Conservation (phyloP, 2,797 vertebrate genomes). For the Falco peregrinus region DNA sequence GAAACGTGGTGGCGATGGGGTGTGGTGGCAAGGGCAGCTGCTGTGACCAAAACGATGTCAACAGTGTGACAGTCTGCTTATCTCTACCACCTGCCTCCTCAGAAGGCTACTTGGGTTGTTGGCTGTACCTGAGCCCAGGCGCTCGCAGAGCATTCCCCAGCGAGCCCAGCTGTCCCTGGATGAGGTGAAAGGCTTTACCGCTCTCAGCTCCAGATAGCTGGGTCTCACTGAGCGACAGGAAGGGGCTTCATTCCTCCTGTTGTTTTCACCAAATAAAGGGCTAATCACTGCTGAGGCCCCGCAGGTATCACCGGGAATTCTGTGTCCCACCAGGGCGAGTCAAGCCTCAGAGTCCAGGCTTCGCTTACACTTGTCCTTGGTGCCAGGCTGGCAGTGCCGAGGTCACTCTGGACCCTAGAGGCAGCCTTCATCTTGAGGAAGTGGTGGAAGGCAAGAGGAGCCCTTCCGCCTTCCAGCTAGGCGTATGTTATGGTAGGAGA, state of each 20-base stretch:
- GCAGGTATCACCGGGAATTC: neutral
- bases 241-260: neutral
- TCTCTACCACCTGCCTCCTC: neutral
- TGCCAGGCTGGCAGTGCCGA: neutral
- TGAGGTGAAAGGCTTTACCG: fast-evolving
- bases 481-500: neutral
- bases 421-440: neutral
- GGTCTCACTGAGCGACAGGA: neutral
- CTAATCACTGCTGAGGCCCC: neutral
- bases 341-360: neutral
- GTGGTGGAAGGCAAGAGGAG: neutral
- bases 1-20: neutral
- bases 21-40: neutral
- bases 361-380: neutral
- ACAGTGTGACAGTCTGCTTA: neutral
- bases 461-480: neutral
- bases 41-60: neutral
- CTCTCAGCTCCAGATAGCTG: neutral
- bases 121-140: neutral
- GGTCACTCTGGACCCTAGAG: neutral
- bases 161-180: neutral
- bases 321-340: neutral
- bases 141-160: too few species aligned
- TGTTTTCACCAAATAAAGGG: fast-evolving
- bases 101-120: neutral